Percentiles rank a stretch among this genome's conserved stretches.
Evolutionary conservation across 2,113 vertebrate species (phyloP).

Genomic region (Candoia aspera): DNA sequence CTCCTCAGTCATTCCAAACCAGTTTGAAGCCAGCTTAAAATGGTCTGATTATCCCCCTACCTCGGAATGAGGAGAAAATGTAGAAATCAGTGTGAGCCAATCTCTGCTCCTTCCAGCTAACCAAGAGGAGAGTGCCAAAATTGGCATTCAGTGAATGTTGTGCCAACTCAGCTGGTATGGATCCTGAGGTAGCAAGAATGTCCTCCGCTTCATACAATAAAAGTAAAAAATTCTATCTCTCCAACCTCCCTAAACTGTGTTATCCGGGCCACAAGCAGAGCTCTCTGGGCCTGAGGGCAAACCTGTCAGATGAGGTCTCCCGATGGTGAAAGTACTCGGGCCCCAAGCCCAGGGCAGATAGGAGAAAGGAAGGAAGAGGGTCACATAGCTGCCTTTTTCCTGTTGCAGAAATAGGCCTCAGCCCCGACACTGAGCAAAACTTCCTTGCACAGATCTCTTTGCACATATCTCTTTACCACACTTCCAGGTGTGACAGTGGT

Average conservation of each 20-base stretch:
- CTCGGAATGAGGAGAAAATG: not conserved
- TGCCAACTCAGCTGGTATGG: not conserved
- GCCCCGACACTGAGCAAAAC: not conserved
- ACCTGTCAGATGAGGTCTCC: not conserved
- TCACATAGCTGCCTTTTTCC: not conserved
- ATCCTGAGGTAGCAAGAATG: not conserved
- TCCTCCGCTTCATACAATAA: not conserved
- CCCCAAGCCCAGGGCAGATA: not conserved
- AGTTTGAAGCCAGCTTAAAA: not conserved
- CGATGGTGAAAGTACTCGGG: not conserved
- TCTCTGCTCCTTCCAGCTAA: not conserved
- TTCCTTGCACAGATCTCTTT: not conserved
- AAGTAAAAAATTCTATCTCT: not conserved
- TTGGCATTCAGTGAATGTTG: not conserved
- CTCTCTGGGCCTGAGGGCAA: not conserved
- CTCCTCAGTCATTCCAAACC: not conserved
- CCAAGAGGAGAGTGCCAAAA: not conserved
- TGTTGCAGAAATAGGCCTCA: not conserved
- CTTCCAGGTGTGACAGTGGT: not conserved
- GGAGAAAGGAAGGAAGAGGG: not conserved
- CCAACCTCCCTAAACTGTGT: not conserved
- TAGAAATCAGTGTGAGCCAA: not conserved
- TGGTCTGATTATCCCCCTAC: not conserved
- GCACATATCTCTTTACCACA: not conserved
- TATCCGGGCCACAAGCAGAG: not conserved